Conservation (phyloP, 2,113 vertebrate genomes). For the Rhynchomys soricoides region DNA sequence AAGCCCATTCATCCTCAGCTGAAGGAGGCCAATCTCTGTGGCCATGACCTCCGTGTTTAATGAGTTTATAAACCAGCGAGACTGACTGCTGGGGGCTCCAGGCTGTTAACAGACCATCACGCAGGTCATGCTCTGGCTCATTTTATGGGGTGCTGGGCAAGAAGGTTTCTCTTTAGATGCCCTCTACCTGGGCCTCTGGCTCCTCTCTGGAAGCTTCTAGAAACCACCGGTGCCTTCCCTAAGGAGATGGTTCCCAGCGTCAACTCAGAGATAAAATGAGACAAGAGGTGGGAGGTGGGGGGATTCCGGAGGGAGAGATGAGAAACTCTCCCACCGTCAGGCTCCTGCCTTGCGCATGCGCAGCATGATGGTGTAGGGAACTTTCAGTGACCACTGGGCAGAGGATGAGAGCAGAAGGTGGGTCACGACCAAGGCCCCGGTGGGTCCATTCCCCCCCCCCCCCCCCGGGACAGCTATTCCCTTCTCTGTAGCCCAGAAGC, state of each 20-base stretch:
- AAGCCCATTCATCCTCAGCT: constrained; percentile 42
- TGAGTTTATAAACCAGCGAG: constrained; percentile 73
- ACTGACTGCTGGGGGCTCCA: not conserved
- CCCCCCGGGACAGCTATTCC: not conserved
- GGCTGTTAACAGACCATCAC: constrained; percentile 69
- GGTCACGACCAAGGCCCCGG: not conserved
- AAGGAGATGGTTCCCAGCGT: not conserved
- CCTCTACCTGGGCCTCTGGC: not conserved
- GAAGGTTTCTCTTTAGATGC: constrained; percentile 44
- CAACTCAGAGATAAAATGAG: not conserved
- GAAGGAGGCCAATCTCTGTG: constrained; percentile 32
- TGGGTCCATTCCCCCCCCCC: too few species aligned
- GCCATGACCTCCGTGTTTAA: constrained; percentile 46
- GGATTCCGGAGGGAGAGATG: too few species aligned
- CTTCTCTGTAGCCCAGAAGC: not conserved
- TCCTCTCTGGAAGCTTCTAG: not conserved
- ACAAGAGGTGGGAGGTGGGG: accelerated
- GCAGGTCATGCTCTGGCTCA: constrained; percentile 33
- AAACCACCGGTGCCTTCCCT: accelerated
- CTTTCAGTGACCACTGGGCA: not conserved
- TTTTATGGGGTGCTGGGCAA: constrained; percentile 32
- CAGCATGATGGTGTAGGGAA: not conserved
- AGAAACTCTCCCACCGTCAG: too few species aligned
- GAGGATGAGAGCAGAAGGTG: not conserved
- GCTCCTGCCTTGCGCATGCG: too few species aligned